Evolutionary conservation across 2,888 invertebrate species (phyloP), one percentile per base, ranked within the genome.

Genomic region (Scrobipalpa atriplicella): DNA sequence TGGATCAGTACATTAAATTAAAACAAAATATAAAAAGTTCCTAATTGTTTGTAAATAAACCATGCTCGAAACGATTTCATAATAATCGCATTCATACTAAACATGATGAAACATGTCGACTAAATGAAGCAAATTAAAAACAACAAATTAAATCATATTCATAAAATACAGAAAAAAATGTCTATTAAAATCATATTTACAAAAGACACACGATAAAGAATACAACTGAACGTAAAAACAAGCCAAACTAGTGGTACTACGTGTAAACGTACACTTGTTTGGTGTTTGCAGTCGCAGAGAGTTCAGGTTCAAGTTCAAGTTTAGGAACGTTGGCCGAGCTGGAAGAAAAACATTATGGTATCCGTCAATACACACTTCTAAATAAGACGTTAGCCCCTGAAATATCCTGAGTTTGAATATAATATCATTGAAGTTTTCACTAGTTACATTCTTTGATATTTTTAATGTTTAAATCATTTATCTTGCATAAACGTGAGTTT

Each of bases 281-380:
- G 96, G 94, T 88, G 96, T 97, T 94, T 96, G 97, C 86, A 96
- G 96, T 93, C 97, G 95, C 94, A 97, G 94, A 84, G 97, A 95
- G 94, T 97, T 98, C 93, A 97, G 95, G 95, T 97, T 98, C 95
- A 97, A 94, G 94, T 96, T 98, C 94, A 99, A 96, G 95, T 98
- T 98, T 94, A 99, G 96, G 95, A 98, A 99, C 91, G 98, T 99
- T 88, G 99, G 99, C 85, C 99, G 97, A 93, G 98, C 98, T 99
- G 98, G 94, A 96, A 96, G 93, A 89, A 82, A 92, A 89, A 91
- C 74, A 76, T 84, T 81, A 82, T 80, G 75, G 68, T 73, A 72
- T 75, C 75, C 74, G 78, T 86, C 78, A 89, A 77, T 78, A 67
- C 73, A 39, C 38, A 51, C 36, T 51, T 9, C 10, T 10, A 36